Evolutionary conservation across 2,113 vertebrate species (phyloP).

Genomic region (Merops nubicus): DNA sequence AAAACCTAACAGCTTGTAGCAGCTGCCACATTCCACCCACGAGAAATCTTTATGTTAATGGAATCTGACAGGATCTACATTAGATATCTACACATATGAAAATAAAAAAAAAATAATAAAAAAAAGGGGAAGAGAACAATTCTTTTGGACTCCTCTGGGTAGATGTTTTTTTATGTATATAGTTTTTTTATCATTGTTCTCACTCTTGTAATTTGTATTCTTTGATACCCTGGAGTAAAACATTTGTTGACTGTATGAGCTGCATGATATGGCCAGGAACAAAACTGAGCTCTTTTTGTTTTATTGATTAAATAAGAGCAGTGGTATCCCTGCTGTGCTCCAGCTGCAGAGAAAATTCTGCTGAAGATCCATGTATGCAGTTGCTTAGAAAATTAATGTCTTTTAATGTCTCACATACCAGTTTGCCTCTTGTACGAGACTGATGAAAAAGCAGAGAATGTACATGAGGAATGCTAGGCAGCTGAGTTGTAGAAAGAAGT

Average conservation of each 20-base stretch:
- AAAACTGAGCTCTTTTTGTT: background rate
- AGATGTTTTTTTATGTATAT: background rate
- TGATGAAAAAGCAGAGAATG: background rate
- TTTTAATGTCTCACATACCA: background rate
- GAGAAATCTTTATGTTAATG: constrained; percentile 31
- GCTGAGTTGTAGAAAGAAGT: background rate
- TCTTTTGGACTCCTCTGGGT: background rate
- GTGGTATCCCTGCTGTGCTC: background rate
- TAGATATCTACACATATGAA: background rate
- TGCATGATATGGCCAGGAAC: background rate
- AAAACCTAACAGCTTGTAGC: constrained; percentile 49
- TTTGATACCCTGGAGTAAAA: background rate
- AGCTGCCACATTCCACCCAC: constrained; percentile 52
- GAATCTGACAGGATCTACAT: background rate
- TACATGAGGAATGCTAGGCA: background rate
- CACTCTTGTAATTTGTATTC: background rate
- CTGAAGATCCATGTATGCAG: background rate
- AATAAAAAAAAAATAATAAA: fast-evolving
- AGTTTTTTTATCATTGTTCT: background rate
- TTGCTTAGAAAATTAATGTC: background rate
- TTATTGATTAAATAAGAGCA: background rate
- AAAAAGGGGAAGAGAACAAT: background rate
- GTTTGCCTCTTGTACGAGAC: background rate
- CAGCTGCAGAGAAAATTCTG: constrained; percentile 12
- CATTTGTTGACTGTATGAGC: background rate